Conservation (phyloP, 2,797 vertebrate genomes). For the Phrynocephalus forsythii region DNA sequence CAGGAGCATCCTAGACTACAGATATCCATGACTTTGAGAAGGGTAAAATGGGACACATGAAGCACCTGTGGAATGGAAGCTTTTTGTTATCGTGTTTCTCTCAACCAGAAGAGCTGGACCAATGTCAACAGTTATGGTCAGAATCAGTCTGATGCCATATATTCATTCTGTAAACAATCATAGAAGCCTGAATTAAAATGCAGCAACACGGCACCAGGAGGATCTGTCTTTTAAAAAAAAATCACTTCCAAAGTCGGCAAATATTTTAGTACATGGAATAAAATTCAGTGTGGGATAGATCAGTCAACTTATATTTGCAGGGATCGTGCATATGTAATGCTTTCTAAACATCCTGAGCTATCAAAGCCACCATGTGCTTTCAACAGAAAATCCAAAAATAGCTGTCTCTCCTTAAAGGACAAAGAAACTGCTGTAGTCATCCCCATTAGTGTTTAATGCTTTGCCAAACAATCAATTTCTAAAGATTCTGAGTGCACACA, state of each 20-base stretch:
- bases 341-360: constrained; percentile 56
- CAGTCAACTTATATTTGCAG: constrained; percentile 60
- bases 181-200: constrained; percentile 47
- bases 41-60: not conserved
- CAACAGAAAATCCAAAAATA: constrained; percentile 52
- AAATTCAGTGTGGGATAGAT: constrained; percentile 66
- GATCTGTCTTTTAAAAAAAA: constrained; percentile 32
- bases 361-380: constrained; percentile 49
- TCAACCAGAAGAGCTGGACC: not conserved
- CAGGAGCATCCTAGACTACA: not conserved
- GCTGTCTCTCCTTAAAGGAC: constrained; percentile 21
- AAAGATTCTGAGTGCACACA: constrained; percentile 6
- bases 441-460: constrained; percentile 32
- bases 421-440: constrained; percentile 47
- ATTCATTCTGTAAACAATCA: constrained; percentile 43
- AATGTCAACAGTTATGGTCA: constrained; percentile 26
- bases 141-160: constrained; percentile 11
- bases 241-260: constrained; percentile 51
- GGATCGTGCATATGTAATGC: constrained; percentile 62
- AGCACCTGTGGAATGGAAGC: not conserved
- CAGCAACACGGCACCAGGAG: constrained; percentile 13
- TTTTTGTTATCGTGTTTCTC: constrained; percentile 10
- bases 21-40: constrained; percentile 6
- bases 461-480: constrained; percentile 23
- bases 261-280: constrained; percentile 65